Evolutionary conservation across 2,113 vertebrate genomes (phyloP).

Genomic region (Plecturocebus donacophilus): DNA sequence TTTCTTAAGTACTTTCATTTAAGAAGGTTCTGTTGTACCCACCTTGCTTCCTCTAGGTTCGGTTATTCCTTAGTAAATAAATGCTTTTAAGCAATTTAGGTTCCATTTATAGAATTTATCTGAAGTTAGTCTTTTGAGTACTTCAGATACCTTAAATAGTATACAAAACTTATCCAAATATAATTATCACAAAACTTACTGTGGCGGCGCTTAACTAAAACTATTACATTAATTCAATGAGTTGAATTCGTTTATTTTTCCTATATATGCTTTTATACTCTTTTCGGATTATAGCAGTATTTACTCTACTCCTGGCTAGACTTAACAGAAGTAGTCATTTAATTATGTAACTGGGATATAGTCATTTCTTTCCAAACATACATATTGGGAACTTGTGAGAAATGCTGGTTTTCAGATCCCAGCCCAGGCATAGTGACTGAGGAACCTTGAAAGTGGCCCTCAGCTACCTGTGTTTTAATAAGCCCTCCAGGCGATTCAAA

Average conservation of each 20-base stretch:
- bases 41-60: no score
- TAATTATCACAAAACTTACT: not conserved
- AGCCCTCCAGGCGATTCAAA: not conserved
- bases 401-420: not conserved
- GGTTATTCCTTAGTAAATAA: no score
- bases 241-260: not conserved
- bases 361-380: not conserved
- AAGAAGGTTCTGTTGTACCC: not conserved
- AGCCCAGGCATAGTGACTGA: not conserved
- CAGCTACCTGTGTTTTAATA: not conserved
- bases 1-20: conserved; percentile 33
- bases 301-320: not conserved
- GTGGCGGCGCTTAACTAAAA: not conserved
- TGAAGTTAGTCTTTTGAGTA: not conserved
- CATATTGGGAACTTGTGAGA: not conserved
- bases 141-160: not conserved
- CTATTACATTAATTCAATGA: not conserved
- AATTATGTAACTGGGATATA: not conserved
- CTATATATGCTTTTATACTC: not conserved
- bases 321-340: not conserved
- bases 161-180: not conserved
- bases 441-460: not conserved
- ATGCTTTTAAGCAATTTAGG: not conserved
- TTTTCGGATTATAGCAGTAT: not conserved
- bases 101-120: not conserved